Evolutionary conservation across 2,113 vertebrate genomes (phyloP).

Genomic region (Oncorhynchus tshawytscha): DNA sequence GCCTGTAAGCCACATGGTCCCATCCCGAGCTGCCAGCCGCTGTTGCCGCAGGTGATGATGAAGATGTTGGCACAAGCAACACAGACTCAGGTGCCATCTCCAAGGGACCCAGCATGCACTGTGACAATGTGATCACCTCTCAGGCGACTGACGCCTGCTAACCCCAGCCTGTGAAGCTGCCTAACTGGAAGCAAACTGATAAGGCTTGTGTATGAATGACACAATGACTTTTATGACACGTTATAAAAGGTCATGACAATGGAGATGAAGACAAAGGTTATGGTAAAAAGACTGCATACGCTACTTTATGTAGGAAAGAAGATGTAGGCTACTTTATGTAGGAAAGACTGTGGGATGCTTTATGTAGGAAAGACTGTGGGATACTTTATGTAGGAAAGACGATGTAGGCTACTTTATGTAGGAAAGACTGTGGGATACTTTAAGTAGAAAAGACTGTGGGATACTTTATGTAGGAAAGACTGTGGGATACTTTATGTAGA

Average conservation of each 20-base stretch:
- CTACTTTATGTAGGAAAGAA: neutral
- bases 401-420: too few species aligned
- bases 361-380: too few species aligned
- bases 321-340: too few species aligned
- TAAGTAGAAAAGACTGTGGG: too few species aligned
- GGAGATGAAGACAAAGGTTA: too few species aligned
- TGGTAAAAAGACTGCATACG: too few species aligned
- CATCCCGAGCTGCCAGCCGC: conserved; percentile 53
- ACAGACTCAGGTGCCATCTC: conserved; percentile 64
- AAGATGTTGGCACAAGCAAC: conserved; percentile 66
- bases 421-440: too few species aligned
- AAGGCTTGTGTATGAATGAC: neutral
- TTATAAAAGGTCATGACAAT: neutral
- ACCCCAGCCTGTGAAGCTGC: conserved; percentile 26
- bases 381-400: too few species aligned
- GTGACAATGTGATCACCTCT: conserved; percentile 65
- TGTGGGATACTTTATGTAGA: too few species aligned
- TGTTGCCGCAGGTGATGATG: conserved; percentile 60
- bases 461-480: too few species aligned
- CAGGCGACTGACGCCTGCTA: conserved; percentile 60
- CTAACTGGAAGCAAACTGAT: neutral
- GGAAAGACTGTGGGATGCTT: too few species aligned
- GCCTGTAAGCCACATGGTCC: conserved; percentile 23
- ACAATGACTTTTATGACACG: neutral
- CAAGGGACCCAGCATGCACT: conserved; percentile 54